Base-by-base conservation (phyloP, 2,888 invertebrate species). In the Ernsta delagoae region DNA sequence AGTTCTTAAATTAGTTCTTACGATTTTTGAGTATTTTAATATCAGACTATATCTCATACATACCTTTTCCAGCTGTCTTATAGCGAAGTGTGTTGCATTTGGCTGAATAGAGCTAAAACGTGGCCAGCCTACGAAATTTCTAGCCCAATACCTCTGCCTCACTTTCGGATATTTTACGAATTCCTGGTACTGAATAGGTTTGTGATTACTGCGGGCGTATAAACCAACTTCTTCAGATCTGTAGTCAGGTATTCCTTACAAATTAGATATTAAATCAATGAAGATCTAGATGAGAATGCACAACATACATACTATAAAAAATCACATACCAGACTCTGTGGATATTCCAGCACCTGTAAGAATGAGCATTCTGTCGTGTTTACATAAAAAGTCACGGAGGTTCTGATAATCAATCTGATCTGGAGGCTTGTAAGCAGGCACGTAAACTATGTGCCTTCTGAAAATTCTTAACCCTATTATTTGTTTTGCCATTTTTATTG, bases 341-440 rank as follows among this genome's bases (percentile, higher is more conserved):
- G 99, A 99, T 78, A 99, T 96, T 41, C 99, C 99, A 74, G 99
- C 99, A 11, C 99, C 99, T 64, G 98, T 98, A 57, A 99, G 82
- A 16, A 97, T 93, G 16, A 98, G 91, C 59, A 97, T 88, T 77
- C 94, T 95, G 6, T 93, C 80, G 65, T 94, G 86, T 53, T 83
- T 84, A 2, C 79, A 72, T 24, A 97, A 78, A 84, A 97, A 97
- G 64, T 94, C 86, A 79, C 93, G 92, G 0, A 97, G 82, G 63
- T 81, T 82, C 72, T 91, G 80, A 34, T 96, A 79, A 77, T 97
- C 97, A 73, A 93, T 88, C 24, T 90, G 86, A 31, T 92, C 88
- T 0, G 94, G 95, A 6, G 96, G 96, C 59, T 94, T 90, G 84
- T 97, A 96, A 83, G 96, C 95, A 0, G 98, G 98, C 2, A 98